Base-by-base conservation (phyloP, 2,888 invertebrate species). In the Oxycera nigricornis region DNA sequence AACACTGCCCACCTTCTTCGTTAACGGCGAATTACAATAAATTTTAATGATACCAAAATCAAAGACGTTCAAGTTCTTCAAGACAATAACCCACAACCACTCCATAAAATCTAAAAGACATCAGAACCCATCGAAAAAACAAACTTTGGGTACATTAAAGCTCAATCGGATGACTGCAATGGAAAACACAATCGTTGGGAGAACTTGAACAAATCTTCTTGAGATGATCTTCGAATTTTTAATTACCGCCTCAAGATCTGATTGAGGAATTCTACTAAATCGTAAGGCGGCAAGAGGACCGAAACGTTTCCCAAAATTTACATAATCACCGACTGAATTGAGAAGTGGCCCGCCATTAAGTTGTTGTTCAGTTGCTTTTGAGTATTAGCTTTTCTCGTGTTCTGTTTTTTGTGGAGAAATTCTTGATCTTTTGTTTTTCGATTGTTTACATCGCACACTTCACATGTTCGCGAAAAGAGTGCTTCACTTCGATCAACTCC, bases 321-420 rank as follows among this genome's bases (percentile, higher is more conserved):
- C 70, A 70, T 70, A 70, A 55, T 70, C 31, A 70, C 70, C 52
- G 68, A 68, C 50, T 68, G 50, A 46, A 26, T 68, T 50, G 26
- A 50, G 28, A 46, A 55, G 52, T 52, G 52, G 70, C 30, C 30
- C 35, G 52, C 55, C 70, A 70, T 70, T 28, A 55, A 70, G 52
- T 70, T 70, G 70, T 70, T 70, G 68, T 46, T 68, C 50, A 46
- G 30, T 50, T 50, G 50, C 26, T 50, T 68, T 50, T 68, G 17
- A 68, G 68, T 30, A 28, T 50, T 26, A 6, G 14, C 22, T 68
- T 46, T 14, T 68, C 50, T 50, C 35, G 57, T n/a, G 57, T 26
- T 57, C n/a, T 11, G 4, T 46, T 6, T 46, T 46, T 46, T 46
- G 14, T 46, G 9, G 3, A 57, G 55, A 46, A 46, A 30, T 30